phyloP scores from a whole-genome alignment of 2,888 invertebrate species.

The Tribolium freemani region DNA sequence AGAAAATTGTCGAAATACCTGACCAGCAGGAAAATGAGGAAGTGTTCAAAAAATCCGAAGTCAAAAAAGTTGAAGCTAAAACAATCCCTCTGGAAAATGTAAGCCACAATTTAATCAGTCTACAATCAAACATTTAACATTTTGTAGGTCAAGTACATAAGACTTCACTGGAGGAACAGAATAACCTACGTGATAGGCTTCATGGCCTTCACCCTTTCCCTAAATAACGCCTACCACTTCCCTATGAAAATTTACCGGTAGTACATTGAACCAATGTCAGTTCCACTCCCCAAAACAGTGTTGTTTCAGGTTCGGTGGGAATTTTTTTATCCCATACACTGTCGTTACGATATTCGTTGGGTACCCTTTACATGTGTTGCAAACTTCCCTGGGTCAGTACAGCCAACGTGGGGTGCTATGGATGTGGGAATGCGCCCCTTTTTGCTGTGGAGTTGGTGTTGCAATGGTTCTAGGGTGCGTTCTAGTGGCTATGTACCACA shows the following conservation, averaged over 20 bases:
- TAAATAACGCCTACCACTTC: slow-evolving; percentile 42
- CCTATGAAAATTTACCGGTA: slow-evolving; percentile 34
- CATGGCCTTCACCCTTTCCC: slow-evolving; percentile 36
- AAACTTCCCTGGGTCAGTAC: slow-evolving; percentile 67
- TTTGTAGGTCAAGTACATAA: slow-evolving; percentile 17
- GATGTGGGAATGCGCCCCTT: slow-evolving; percentile 69
- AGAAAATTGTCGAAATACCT: slow-evolving; percentile 4
- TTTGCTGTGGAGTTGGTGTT: slow-evolving; percentile 68
- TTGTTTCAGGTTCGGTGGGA: slow-evolving; percentile 32
- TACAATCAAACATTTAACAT: background rate
- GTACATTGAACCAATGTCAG: background rate
- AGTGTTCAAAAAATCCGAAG: background rate
- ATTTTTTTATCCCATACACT: slow-evolving; percentile 68
- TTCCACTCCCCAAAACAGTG: background rate
- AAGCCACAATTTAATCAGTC: background rate
- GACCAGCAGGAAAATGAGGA: background rate
- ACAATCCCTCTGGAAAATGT: background rate
- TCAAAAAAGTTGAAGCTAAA: slow-evolving; percentile 14
- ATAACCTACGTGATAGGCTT: slow-evolving; percentile 36
- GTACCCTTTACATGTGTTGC: slow-evolving; percentile 69
- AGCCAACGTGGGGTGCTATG: slow-evolving; percentile 68
- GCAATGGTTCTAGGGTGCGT: slow-evolving; percentile 66
- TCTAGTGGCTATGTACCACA: slow-evolving; percentile 65
- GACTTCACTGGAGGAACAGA: slow-evolving; percentile 35
- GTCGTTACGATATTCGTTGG: slow-evolving; percentile 67